Base-by-base conservation (phyloP, 2,797 vertebrate genomes). In the Amazona finschi region DNA sequence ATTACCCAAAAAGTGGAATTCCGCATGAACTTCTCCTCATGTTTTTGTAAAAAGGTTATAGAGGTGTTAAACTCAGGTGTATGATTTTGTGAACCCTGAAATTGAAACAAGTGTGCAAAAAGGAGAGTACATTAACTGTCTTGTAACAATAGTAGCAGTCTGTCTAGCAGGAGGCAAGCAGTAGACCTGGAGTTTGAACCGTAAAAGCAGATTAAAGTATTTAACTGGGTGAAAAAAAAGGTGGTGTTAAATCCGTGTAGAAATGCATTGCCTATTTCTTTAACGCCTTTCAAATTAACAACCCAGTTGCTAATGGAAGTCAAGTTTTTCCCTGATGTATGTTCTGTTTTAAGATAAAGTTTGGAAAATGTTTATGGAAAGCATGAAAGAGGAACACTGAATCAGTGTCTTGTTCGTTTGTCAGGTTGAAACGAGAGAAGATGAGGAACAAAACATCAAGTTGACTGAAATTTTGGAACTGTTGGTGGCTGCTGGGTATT, bases 401-500 rank as follows among this genome's bases (percentile, higher is more conserved):
- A 60, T 57, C 85, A 47, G 5, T 28, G 5, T 61, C 73, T 12
- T 1, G 30, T 57, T 93, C 2, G 1, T 67, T 80, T 90, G 60
- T 46, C 94, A 99, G 99, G 99, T 99, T 92, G 99, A 99, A 97
- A 99, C 98, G 28, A 98, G 99, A 90, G 99, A 99, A 97, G 99
- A 99, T 97, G 99, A 99, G 89, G 99, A 99, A 66, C 99, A 99
- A 97, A 98, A 97, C 81, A 85, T 99, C 62, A 99, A 99, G 89
- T 92, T 99, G 95, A 89, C 97, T 8, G 99, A 99, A 97, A 99
- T 99, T 97, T 97, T 99, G 97, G 99, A 99, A 95, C 98, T 99
- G 14, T 97, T 99, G 97, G 98, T 99, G 94, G 99, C 99, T 41
- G 99, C 99, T 79, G 99, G 99, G 16, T 99, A 99, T 97, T 99